Percentiles rank a stretch among this genome's conserved stretches.
These are phyloP conservation scores for Colletes gigas DNA, from an alignment of 1,140 invertebrate genomes.

Conservation along the genomic window DNA sequence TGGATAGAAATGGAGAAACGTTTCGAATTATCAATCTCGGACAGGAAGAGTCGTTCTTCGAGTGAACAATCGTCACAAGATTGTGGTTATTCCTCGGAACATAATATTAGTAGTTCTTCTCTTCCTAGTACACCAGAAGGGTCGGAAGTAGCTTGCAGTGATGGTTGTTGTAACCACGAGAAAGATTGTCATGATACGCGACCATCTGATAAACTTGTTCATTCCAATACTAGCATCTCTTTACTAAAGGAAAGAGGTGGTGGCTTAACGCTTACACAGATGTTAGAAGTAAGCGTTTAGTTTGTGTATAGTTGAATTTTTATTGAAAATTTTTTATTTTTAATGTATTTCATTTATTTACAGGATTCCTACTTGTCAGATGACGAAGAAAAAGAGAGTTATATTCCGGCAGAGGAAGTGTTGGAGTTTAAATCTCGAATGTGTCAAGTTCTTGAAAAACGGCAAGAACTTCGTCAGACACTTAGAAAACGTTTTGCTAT, in stretches of 20 bases:
- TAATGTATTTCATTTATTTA: constrained; percentile 43
- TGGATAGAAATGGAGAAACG: constrained; percentile 77
- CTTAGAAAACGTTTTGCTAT: constrained; percentile 91
- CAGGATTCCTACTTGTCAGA: constrained; percentile 86
- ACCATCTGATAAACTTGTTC: constrained; percentile 73
- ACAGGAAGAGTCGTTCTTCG: constrained; percentile 82
- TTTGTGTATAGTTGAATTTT: background rate
- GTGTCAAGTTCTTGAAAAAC: constrained; percentile 88
- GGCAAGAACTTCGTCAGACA: constrained; percentile 90
- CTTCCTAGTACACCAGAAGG: constrained; percentile 90
- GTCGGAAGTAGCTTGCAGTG: constrained; percentile 91
- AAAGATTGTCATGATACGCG: constrained; percentile 81
- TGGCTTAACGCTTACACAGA: constrained; percentile 85
- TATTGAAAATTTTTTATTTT: constrained; percentile 51
- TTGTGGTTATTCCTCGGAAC: constrained; percentile 91
- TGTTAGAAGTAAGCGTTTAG: constrained; percentile 83
- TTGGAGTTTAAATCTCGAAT: constrained; percentile 89
- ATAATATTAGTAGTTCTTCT: constrained; percentile 88
- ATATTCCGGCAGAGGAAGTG: constrained; percentile 94
- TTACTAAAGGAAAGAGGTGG: constrained; percentile 72
- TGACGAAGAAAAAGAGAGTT: constrained; percentile 86
- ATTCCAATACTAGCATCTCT: constrained; percentile 72
- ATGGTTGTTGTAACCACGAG: constrained; percentile 90
- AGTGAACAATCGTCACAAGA: constrained; percentile 88
- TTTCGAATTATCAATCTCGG: constrained; percentile 71